Evolutionary conservation across 2,888 invertebrate species (phyloP), one percentile per base, ranked within the genome.

Genomic region (Sinopyrophorus schimmeli): DNA sequence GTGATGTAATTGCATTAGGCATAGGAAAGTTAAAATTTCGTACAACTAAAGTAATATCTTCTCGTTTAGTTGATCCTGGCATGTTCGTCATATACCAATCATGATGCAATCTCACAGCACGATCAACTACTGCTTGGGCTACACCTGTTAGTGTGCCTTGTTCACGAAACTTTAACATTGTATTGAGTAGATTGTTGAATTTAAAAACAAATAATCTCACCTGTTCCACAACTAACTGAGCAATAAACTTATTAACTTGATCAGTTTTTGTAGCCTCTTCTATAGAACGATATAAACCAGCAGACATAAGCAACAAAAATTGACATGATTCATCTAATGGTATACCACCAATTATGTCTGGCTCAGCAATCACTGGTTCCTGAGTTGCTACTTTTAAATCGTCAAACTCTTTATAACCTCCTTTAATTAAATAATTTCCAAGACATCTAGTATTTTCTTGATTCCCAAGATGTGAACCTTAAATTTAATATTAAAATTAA

Each of bases 361-460:
- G 92, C 35, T 86, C 83, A 0, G 91, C 84, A 10, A 89, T 85
- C 1, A 94, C 86, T 0, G 93, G 93, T 62, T 92, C 92, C 3
- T 83, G 76, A 0, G 71, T 72, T 0, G 92, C 89, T 10, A 77
- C 72, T 2, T 81, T 76, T 28, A 94, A 76, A 38, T 83, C 82
- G 2, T 89, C 89, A 64, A 89, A 87, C 35, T 93, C 92, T 65
- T 84, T 86, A 65, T 90, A 91, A 2, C 89, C 84, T 0, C 87
- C 89, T 74, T 94, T 94, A 1, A 92, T 86, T 23, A 87, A 76
- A 67, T 91, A 92, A 73, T 92, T 92, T 2, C 93, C 93, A 6
- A 95, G 77, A 64, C 92, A 92, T 7, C 94, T 76, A 0, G 93
- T 93, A 61, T 87, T 88, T 24, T 84, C 81, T 70, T 88, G 87